phyloP scores from a whole-genome alignment of 2,888 invertebrate species.

The Aphodius sticticus region DNA sequence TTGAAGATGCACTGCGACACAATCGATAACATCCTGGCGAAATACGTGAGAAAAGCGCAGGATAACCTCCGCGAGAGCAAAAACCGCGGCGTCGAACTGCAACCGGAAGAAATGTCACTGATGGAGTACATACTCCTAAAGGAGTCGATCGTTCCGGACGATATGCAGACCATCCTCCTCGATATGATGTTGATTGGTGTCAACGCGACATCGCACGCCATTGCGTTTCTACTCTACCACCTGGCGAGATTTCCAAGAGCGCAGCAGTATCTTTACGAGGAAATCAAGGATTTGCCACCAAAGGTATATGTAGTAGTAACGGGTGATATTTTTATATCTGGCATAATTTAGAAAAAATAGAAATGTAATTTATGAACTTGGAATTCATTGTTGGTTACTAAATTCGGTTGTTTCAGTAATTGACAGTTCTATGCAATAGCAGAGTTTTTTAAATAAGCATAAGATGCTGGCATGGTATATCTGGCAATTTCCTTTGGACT shows the following conservation, averaged over 20 bases:
- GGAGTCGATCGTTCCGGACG: conserved; percentile 66
- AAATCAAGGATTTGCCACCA: conserved; percentile 59
- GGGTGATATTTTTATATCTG: too few species aligned
- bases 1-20: conserved; percentile 68
- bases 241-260: conserved; percentile 70
- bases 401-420: too few species aligned
- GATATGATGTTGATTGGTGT: conserved; percentile 74
- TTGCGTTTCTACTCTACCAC: conserved; percentile 71
- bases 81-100: conserved; percentile 32
- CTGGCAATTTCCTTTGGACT: too few species aligned
- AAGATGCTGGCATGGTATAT: too few species aligned
- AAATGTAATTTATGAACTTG: too few species aligned
- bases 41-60: conserved; percentile 64
- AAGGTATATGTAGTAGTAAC: conserved; percentile 43
- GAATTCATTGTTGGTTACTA: too few species aligned
- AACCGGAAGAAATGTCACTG: conserved; percentile 55
- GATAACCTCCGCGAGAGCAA: conserved; percentile 53
- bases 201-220: conserved; percentile 69
- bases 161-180: conserved; percentile 69
- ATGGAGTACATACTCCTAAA: conserved; percentile 66
- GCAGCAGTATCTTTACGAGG: conserved; percentile 70
- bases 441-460: too few species aligned
- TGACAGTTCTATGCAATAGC: too few species aligned
- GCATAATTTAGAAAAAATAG: too few species aligned
- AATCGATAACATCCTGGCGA: conserved; percentile 69